A percentile compares a stretch with the other conserved stretches of the same genome.
Conservation (phyloP, 2,113 vertebrate species). For the Antigone vipio region DNA sequence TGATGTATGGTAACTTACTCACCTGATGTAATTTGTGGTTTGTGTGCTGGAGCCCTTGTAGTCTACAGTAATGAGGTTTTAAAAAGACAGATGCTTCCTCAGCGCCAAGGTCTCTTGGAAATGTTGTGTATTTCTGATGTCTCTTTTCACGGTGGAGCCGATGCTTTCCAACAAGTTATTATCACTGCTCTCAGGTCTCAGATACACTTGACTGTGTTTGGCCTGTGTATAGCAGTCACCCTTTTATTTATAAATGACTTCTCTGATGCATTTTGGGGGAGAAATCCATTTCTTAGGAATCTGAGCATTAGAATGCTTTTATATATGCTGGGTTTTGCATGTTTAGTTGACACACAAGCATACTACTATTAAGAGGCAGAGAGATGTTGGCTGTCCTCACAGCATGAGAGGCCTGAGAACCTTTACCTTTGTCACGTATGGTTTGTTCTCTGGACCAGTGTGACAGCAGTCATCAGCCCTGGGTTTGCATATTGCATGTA, state of each 20-base stretch:
- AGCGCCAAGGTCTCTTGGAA: constrained; percentile 49
- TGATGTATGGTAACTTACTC: constrained; percentile 41
- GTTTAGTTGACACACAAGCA: neutral
- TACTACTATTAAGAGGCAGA: neutral
- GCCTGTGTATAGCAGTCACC: neutral
- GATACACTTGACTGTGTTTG: neutral
- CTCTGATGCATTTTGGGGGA: neutral
- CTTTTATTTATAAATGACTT: neutral
- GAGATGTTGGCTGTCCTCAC: neutral
- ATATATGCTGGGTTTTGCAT: neutral
- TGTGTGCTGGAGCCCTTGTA: constrained; percentile 5
- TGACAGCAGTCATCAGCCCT: neutral
- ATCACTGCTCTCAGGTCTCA: neutral
- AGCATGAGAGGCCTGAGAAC: neutral
- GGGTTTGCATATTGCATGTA: neutral
- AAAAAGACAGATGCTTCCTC: constrained; percentile 45
- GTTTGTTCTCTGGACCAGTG: neutral
- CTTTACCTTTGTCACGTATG: neutral
- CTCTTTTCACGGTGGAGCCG: neutral
- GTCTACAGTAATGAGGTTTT: constrained; percentile 43
- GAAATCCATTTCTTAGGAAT: neutral
- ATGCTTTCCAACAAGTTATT: neutral
- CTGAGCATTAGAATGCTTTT: neutral
- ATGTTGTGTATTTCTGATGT: constrained; percentile 22
- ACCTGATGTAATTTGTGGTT: constrained; percentile 59